Conservation (phyloP, 1,140 invertebrate genomes). For the Anadara kagoshimensis region DNA sequence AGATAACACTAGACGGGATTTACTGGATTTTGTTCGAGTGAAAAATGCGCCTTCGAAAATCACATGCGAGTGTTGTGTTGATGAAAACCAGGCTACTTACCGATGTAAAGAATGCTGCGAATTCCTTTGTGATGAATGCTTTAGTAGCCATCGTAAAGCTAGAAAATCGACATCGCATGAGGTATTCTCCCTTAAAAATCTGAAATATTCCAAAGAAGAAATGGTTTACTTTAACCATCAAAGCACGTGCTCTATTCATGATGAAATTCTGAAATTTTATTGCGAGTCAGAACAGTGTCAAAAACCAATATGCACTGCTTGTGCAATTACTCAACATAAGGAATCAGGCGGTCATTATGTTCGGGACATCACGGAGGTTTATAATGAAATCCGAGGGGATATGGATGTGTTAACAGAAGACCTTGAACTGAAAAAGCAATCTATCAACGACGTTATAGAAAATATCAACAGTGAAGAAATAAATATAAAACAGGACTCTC, state of each 20-base stretch:
- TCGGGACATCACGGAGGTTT: constrained; percentile 15
- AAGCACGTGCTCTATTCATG: constrained; percentile 11
- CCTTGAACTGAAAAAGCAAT: constrained; percentile 21
- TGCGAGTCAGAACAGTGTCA: constrained; percentile 12
- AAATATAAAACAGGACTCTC: constrained; percentile 22
- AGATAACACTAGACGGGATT: constrained; percentile 22
- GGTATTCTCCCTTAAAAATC: constrained; percentile 11
- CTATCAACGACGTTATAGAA: constrained; percentile 19
- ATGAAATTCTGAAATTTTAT: constrained; percentile 5
- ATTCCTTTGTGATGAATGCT: constrained; percentile 29
- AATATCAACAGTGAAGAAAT: constrained; percentile 26
- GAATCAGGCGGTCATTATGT: constrained; percentile 11
- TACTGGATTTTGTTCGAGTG: constrained; percentile 20
- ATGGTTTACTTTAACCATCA: constrained; percentile 14
- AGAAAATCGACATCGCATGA: constrained; percentile 23
- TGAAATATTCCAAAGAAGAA: constrained; percentile 24
- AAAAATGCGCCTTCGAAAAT: constrained; percentile 16
- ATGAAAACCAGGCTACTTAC: constrained; percentile 9
- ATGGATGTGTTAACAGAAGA: constrained; percentile 19
- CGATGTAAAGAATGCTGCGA: constrained; percentile 28
- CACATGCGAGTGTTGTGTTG: constrained; percentile 18
- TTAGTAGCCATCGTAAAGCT: constrained; percentile 20
- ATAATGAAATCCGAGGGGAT: constrained; percentile 16
- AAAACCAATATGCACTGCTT: constrained; percentile 26
- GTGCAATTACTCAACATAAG: constrained; percentile 14